Base-by-base conservation (phyloP, 1,140 invertebrate genomes). In the Panulirus ornatus region DNA sequence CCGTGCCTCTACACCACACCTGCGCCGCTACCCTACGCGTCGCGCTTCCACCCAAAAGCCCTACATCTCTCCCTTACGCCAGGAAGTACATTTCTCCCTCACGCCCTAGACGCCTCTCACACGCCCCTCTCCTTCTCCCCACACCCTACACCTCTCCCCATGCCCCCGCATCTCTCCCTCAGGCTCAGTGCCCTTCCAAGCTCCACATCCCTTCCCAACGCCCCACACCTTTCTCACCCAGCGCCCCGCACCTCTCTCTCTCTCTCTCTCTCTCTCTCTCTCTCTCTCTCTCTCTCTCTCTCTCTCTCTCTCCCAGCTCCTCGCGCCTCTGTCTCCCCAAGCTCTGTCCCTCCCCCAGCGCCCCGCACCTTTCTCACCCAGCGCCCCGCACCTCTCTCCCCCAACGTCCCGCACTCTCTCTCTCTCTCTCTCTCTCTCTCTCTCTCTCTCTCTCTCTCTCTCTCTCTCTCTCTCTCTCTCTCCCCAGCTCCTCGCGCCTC, bases 261-360 rank as follows among this genome's bases (percentile, higher is more conserved):
- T 73, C 70, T 73, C 70, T 36, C 70, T 36, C 70, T 73, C 34
- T 36, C 70, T 73, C 70, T 73, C 70, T 73, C 70, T 73, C 70
- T 34, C 70, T 71, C 70, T 9, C 70, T 22, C 22, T 30, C 63
- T n/a, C 63, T 5, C 63, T 30, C 63, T 30, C 6, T 70, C 63
- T 70, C 63, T 58, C 51, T 58, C 51, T 58, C 51, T 58, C 51
- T 58, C 70, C 19, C 19, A 30, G 34, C 70, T 34, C 70, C 70
- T 38, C 70, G 42, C 70, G 70, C 70, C 36, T 38, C 34, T 34
- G 42, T 38, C 70, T 38, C 70, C 70, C 70, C 27, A 73, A 38
- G 11, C 51, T 58, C 51, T 58, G 22, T 22, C 22, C 51, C 5
- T 34, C 19, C 70, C 63, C 22, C 63, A 22, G 6, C 22, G 22